These are phyloP conservation scores for Druon quercuslanigerum DNA, from an alignment of 1,140 invertebrate species.

Conservation along the genomic window DNA sequence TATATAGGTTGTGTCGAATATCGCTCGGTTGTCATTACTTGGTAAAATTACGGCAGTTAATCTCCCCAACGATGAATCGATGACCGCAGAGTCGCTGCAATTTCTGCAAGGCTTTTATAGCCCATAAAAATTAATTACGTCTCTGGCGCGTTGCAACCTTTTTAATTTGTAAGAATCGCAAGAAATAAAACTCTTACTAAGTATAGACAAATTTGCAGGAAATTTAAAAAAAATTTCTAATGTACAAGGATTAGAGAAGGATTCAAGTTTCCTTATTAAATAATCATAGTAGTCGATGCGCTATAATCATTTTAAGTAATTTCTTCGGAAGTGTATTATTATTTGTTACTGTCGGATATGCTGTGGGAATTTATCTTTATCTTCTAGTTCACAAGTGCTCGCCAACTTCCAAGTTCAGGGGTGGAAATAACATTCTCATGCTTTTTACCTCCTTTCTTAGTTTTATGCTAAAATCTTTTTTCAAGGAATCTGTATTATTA, in stretches of 20 bases:
- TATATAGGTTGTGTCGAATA: slow-evolving; percentile 23
- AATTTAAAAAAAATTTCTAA: slow-evolving; percentile 5
- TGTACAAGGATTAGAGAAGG: slow-evolving; percentile 7
- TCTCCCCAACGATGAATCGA: slow-evolving; percentile 27
- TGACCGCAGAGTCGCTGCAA: slow-evolving; percentile 28
- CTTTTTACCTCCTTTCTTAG: background rate
- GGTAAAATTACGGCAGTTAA: slow-evolving; percentile 22
- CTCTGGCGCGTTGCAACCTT: slow-evolving; percentile 28
- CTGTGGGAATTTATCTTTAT: slow-evolving; percentile 19
- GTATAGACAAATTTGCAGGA: slow-evolving; percentile 27
- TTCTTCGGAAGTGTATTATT: slow-evolving; percentile 14
- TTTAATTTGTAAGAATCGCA: slow-evolving; percentile 20
- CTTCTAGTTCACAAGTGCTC: background rate
- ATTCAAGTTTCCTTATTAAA: slow-evolving; percentile 12
- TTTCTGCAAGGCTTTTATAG: slow-evolving; percentile 16
- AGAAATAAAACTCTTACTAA: slow-evolving; percentile 21
- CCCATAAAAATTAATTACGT: slow-evolving; percentile 25
- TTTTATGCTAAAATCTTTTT: background rate
- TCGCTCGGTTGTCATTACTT: slow-evolving; percentile 28
- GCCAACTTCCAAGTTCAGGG: slow-evolving; percentile 6
- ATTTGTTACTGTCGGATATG: slow-evolving; percentile 2
- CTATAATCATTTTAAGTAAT: slow-evolving; percentile 15
- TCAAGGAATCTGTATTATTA: too few species aligned
- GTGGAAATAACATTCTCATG: background rate
- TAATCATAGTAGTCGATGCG: slow-evolving; percentile 23